Evolutionary conservation across 2,797 vertebrate species (phyloP).

Genomic region (Leuciscus waleckii): DNA sequence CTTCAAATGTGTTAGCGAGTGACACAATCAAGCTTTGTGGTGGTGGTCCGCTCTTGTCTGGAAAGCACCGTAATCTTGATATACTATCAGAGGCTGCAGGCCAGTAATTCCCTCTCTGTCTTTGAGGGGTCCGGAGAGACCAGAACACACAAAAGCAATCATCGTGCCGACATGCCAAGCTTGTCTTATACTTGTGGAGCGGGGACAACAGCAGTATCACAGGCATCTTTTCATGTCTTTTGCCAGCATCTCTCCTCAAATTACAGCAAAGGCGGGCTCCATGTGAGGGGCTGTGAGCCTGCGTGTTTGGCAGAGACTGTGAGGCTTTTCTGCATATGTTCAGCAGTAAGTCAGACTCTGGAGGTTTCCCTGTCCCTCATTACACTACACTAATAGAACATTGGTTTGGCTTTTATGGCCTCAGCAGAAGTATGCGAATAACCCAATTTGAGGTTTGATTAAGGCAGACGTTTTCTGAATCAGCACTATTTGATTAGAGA

Average conservation of each 20-base stretch:
- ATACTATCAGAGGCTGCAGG: constrained; percentile 71
- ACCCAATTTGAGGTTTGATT: constrained; percentile 32
- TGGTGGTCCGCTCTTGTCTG: constrained; percentile 68
- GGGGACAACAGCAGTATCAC: constrained; percentile 70
- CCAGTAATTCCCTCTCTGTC: constrained; percentile 71
- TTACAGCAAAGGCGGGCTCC: constrained; percentile 73
- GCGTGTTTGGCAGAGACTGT: constrained; percentile 69
- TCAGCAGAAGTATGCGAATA: background rate
- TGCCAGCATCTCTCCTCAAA: constrained; percentile 75
- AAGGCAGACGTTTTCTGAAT: constrained; percentile 14
- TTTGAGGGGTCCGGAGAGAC: constrained; percentile 70
- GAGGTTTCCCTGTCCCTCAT: constrained; percentile 42
- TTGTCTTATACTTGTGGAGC: constrained; percentile 63
- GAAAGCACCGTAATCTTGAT: constrained; percentile 71
- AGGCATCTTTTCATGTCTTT: constrained; percentile 73
- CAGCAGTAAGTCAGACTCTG: constrained; percentile 34
- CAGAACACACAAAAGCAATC: constrained; percentile 73
- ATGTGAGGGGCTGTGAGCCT: constrained; percentile 67
- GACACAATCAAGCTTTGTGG: constrained; percentile 59
- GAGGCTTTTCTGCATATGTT: constrained; percentile 59
- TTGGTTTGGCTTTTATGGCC: constrained; percentile 8
- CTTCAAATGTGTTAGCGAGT: constrained; percentile 50
- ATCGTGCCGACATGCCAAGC: constrained; percentile 69
- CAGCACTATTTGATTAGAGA: background rate
- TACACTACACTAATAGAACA: constrained; percentile 22